These are phyloP conservation scores for Drosophila macrothrix DNA, from an alignment of 2,888 invertebrate genomes.

Conservation along the genomic window DNA sequence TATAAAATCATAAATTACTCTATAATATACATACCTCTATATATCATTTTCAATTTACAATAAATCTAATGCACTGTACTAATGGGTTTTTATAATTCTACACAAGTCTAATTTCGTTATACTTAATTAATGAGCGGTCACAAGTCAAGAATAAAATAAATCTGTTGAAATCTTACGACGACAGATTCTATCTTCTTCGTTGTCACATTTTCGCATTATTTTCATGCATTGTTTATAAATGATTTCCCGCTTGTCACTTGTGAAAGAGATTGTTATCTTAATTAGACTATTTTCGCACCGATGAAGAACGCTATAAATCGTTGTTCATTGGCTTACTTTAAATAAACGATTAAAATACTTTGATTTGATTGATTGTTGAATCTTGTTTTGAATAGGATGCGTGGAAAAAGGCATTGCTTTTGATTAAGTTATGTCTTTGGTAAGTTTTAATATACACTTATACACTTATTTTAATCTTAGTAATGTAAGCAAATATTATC, in stretches of 20 bases:
- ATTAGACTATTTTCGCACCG: constrained; percentile 13
- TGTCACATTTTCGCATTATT: neutral
- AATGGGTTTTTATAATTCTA: neutral
- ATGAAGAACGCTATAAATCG: neutral
- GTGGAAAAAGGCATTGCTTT: neutral
- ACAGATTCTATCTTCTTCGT: neutral
- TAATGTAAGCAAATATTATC: neutral
- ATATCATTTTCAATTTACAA: neutral
- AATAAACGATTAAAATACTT: neutral
- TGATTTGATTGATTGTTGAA: neutral
- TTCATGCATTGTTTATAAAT: constrained; percentile 20
- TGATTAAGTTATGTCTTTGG: neutral
- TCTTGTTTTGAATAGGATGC: neutral
- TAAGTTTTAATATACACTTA: neutral
- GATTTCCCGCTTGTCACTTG: constrained; percentile 30
- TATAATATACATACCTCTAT: neutral
- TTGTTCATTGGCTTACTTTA: neutral
- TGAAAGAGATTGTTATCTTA: constrained; percentile 34
- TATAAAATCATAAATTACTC: neutral
- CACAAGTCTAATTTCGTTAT: neutral
- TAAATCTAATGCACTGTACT: neutral
- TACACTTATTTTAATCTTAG: neutral
- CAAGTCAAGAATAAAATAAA: neutral
- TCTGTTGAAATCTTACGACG: neutral
- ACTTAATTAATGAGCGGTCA: neutral